These are phyloP conservation scores for Conopomorpha cramerella DNA, from an alignment of 1,140 invertebrate species.

Conservation along the genomic window DNA sequence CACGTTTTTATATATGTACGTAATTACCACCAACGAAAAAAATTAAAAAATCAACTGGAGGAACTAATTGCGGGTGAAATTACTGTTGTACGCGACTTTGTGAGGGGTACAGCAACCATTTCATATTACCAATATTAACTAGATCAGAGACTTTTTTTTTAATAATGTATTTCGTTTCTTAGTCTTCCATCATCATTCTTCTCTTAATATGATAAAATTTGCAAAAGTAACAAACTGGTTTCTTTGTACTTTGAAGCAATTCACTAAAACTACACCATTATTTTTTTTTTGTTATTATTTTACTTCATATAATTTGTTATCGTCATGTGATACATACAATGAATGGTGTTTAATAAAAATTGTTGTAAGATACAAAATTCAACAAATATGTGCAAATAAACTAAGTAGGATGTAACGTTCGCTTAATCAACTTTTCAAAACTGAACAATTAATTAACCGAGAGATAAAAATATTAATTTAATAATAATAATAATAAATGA, in stretches of 20 bases:
- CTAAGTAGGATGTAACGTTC: constrained; percentile 55
- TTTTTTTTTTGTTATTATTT: too few relatives aligned
- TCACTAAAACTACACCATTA: constrained; percentile 62
- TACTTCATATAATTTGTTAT: too few relatives aligned
- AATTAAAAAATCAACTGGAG: too few relatives aligned
- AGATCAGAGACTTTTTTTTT: constrained; percentile 37
- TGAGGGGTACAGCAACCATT: constrained; percentile 54
- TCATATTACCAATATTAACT: constrained; percentile 52
- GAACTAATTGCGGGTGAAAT: constrained; percentile 32
- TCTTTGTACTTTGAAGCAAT: constrained; percentile 64
- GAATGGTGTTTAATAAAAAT: constrained; percentile 56
- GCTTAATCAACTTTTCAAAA: constrained; percentile 51
- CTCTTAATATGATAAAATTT: constrained; percentile 64
- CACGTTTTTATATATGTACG: too few relatives aligned
- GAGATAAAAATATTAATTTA: constrained; percentile 54
- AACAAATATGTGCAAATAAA: constrained; percentile 61
- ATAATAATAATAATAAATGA: constrained; percentile 53
- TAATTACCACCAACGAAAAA: constrained; percentile 41
- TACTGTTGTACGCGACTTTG: too few relatives aligned
- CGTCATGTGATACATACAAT: constrained; percentile 56
- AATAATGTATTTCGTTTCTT: constrained; percentile 51
- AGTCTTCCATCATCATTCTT: too few relatives aligned
- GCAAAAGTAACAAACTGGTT: constrained; percentile 63
- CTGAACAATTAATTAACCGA: constrained; percentile 52
- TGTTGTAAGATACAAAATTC: constrained; percentile 56